Evolutionary conservation across 2,888 invertebrate species (phyloP).

Genomic region (Protophormia terraenovae): DNA sequence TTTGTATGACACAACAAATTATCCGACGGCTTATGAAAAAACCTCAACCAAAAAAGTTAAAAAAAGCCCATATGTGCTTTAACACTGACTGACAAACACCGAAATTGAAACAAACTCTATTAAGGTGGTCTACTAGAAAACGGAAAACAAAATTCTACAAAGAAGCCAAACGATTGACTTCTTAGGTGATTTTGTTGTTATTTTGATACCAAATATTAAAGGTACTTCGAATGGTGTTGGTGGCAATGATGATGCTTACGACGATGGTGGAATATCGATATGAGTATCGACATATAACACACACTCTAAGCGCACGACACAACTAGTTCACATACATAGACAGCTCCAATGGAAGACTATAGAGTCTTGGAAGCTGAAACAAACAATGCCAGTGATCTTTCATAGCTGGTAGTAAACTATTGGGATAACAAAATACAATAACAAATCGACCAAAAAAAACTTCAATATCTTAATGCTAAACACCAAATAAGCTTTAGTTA

Average conservation of each 20-base stretch:
- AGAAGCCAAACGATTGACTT: slow-evolving; percentile 58
- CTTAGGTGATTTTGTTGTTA: slow-evolving; percentile 45
- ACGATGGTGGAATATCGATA: slow-evolving; percentile 48
- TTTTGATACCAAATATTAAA: slow-evolving; percentile 30
- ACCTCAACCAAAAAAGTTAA: not conserved
- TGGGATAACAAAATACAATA: slow-evolving; percentile 54
- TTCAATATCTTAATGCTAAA: slow-evolving; percentile 67
- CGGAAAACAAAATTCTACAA: slow-evolving; percentile 5
- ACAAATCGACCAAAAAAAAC: slow-evolving; percentile 26
- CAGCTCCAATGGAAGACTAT: not conserved
- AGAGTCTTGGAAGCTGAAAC: slow-evolving; percentile 24
- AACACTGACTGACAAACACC: slow-evolving; percentile 3
- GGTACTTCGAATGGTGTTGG: slow-evolving; percentile 30
- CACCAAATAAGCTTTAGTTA: slow-evolving; percentile 65
- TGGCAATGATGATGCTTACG: slow-evolving; percentile 48
- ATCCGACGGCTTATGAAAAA: slow-evolving; percentile 65
- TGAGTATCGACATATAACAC: slow-evolving; percentile 34
- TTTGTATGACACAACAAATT: slow-evolving; percentile 69
- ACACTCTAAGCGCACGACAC: slow-evolving; percentile 58
- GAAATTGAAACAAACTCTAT: slow-evolving; percentile 51
- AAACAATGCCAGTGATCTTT: slow-evolving; percentile 46
- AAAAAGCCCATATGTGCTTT: slow-evolving; percentile 22
- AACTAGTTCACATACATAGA: slow-evolving; percentile 41
- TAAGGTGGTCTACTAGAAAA: slow-evolving; percentile 62
- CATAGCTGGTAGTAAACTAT: slow-evolving; percentile 58